A percentile compares a stretch with the other conserved stretches of the same genome.
These are phyloP conservation scores for Lucilia sericata DNA, from an alignment of 1,140 invertebrate genomes.

Conservation along the genomic window DNA sequence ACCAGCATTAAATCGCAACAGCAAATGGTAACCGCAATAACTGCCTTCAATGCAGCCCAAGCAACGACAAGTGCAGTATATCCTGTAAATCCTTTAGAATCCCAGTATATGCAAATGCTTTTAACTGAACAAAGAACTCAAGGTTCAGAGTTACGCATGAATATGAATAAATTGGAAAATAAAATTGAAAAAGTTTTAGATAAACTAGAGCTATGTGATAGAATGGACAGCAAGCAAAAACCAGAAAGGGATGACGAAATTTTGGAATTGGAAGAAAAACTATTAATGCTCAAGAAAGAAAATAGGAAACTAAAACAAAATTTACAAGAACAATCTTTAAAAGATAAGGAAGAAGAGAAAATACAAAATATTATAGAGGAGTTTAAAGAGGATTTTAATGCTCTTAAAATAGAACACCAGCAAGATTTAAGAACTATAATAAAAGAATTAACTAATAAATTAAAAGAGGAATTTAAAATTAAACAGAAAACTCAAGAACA, in stretches of 20 bases:
- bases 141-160: constrained; percentile 50
- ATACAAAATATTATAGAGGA: background rate
- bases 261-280: constrained; percentile 57
- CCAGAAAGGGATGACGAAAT: constrained; percentile 55
- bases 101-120: constrained; percentile 45
- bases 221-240: constrained; percentile 9
- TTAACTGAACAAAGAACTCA: constrained; percentile 49
- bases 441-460: background rate
- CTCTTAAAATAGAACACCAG: background rate
- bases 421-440: background rate
- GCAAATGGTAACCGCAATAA: constrained; percentile 29
- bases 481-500: background rate
- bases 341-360: constrained; percentile 26
- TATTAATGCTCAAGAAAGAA: constrained; percentile 59
- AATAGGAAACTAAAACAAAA: constrained; percentile 50
- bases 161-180: constrained; percentile 44
- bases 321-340: background rate
- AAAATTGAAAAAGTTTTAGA: constrained; percentile 48
- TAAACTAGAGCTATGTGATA: constrained; percentile 47
- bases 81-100: constrained; percentile 34
- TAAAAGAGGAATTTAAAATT: background rate
- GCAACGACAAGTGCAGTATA: background rate
- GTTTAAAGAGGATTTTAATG: background rate
- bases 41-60: background rate
- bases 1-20: background rate